Percentiles rank a stretch among this genome's conserved stretches.
phyloP scores from a whole-genome alignment of 2,888 invertebrate species.

The Phaonia tiefii region DNA sequence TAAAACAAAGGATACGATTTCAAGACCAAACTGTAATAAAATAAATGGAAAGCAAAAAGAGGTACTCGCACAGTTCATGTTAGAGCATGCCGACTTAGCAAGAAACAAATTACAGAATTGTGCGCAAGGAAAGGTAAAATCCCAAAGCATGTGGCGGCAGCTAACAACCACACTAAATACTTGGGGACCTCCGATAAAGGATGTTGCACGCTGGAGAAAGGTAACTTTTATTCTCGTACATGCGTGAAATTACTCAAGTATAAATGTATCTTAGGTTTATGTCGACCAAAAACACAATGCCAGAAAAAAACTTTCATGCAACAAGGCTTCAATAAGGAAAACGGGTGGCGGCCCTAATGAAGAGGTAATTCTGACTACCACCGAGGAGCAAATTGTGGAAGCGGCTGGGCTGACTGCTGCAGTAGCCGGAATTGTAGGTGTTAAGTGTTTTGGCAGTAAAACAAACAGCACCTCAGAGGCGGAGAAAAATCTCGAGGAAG shows the following conservation, averaged over 20 bases:
- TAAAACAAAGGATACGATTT: no score
- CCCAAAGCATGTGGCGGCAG: slow-evolving; percentile 42
- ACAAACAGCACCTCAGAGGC: slow-evolving; percentile 18
- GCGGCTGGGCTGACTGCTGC: slow-evolving; percentile 48
- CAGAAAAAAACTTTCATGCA: no score
- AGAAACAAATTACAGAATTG: slow-evolving; percentile 37
- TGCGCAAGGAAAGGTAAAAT: no score
- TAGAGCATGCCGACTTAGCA: slow-evolving; percentile 39
- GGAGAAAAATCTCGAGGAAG: slow-evolving; percentile 7
- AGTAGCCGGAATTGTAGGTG: slow-evolving; percentile 42
- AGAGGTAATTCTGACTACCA: slow-evolving; percentile 45
- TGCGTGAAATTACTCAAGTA: no score
- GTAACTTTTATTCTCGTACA: no score
- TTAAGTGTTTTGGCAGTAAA: slow-evolving; percentile 40
- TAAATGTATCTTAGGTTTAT: slow-evolving; percentile 41
- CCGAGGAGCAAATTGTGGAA: no score
- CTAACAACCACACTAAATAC: slow-evolving; percentile 45
- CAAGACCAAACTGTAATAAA: slow-evolving; percentile 34
- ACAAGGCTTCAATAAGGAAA: slow-evolving; percentile 52
- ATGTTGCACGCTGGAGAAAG: slow-evolving; percentile 39
- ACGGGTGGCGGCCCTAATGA: slow-evolving; percentile 56
- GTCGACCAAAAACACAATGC: no score
- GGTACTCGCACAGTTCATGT: slow-evolving; percentile 45
- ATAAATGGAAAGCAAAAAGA: slow-evolving; percentile 38
- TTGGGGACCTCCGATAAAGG: no score